phyloP scores from a whole-genome alignment of 2,888 invertebrate genomes.

The Gymnoscelis rufifasciata region DNA sequence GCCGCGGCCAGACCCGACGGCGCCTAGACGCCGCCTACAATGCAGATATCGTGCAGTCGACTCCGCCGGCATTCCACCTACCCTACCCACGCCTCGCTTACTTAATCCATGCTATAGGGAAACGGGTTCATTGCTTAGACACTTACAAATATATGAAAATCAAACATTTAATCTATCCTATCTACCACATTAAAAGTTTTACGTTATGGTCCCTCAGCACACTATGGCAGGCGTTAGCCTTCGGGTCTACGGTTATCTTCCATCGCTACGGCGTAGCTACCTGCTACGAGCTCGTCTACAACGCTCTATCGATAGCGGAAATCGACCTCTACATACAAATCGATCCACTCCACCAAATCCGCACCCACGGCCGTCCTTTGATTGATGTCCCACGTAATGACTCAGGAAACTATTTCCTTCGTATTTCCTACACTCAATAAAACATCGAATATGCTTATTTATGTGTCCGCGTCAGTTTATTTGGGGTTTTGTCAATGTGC shows the following conservation, averaged over 20 bases:
- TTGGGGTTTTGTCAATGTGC: slow-evolving; percentile 71
- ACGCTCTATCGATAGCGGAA: slow-evolving; percentile 23
- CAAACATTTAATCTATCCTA: background rate
- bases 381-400: slow-evolving; percentile 75
- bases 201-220: background rate
- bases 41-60: slow-evolving; percentile 74
- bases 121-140: background rate
- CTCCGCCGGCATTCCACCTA: slow-evolving; percentile 25
- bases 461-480: slow-evolving; percentile 71
- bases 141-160: too few species aligned
- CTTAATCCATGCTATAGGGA: slow-evolving; percentile 5
- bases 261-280: slow-evolving; percentile 19
- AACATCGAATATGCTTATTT: slow-evolving; percentile 77
- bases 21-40: slow-evolving; percentile 68
- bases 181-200: background rate
- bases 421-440: slow-evolving; percentile 77
- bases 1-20: slow-evolving; percentile 74
- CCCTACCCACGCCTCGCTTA: slow-evolving; percentile 30
- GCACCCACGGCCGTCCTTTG: slow-evolving; percentile 54
- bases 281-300: slow-evolving; percentile 11
- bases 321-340: slow-evolving; percentile 36
- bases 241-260: slow-evolving; percentile 14
- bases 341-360: slow-evolving; percentile 47
- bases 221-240: background rate
- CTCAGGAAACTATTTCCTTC: slow-evolving; percentile 75